Conservation (phyloP, 2,797 vertebrate genomes). For the Gallinago solitaria region DNA sequence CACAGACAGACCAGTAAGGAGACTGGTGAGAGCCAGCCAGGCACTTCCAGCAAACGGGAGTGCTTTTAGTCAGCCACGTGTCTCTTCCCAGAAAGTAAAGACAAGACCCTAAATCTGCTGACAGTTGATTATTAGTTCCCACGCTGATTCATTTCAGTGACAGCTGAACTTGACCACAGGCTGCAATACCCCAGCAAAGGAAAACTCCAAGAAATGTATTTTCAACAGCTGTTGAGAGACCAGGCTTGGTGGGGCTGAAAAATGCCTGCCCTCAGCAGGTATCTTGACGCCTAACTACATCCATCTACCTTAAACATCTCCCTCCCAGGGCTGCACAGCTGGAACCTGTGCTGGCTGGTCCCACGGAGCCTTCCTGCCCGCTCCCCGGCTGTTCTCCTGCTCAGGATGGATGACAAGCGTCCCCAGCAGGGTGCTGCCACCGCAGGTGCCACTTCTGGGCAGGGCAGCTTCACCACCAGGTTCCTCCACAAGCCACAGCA, state of each 20-base stretch:
- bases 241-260: no score
- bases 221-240: not conserved
- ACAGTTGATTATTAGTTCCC: not conserved
- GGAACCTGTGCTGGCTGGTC: rapidly evolving
- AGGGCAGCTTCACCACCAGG: no score
- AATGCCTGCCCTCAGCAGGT: rapidly evolving
- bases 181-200: not conserved
- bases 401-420: rapidly evolving
- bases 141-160: not conserved
- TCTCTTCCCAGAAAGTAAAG: not conserved
- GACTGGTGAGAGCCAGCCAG: not conserved
- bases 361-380: not conserved
- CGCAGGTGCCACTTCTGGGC: not conserved
- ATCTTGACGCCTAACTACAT: no score
- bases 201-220: rapidly evolving
- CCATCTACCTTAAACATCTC: not conserved
- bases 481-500: not conserved
- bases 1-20: not conserved
- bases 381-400: not conserved
- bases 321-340: rapidly evolving
- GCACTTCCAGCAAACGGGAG: rapidly evolving
- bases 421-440: not conserved
- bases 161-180: not conserved
- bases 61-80: not conserved
- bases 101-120: not conserved